Evolutionary conservation across 2,797 vertebrate genomes (phyloP).

Genomic region (Siniperca scherzeri): DNA sequence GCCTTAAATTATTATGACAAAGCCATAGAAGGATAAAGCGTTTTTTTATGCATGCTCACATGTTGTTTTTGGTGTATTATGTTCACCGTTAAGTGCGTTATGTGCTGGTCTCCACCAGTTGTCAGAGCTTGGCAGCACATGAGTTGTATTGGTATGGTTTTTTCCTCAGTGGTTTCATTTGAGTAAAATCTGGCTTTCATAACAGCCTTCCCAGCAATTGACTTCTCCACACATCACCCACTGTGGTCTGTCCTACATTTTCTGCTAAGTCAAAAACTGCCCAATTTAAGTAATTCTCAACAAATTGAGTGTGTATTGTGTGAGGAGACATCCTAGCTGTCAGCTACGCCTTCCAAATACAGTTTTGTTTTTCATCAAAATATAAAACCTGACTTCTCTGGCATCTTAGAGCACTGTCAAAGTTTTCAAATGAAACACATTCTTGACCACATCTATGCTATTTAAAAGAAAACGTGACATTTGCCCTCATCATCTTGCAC

Average conservation of each 20-base stretch:
- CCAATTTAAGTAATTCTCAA: slow-evolving; percentile 4
- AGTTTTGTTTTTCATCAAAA: background rate
- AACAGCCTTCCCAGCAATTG: slow-evolving; percentile 18
- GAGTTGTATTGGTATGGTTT: slow-evolving; percentile 9
- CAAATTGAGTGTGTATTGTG: background rate
- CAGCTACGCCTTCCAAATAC: too few species aligned
- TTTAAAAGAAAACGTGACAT: slow-evolving; percentile 22
- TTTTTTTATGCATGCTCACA: background rate
- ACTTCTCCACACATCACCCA: slow-evolving; percentile 25
- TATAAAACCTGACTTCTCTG: background rate
- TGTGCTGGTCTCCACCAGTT: background rate
- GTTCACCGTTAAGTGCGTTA: background rate
- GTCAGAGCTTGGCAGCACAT: slow-evolving; percentile 10
- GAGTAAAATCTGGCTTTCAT: slow-evolving; percentile 23
- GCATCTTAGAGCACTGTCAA: background rate
- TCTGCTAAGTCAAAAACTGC: background rate
- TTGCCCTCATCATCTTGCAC: slow-evolving; percentile 3
- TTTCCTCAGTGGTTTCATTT: slow-evolving; percentile 17
- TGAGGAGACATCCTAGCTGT: background rate
- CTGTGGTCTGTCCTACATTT: slow-evolving; percentile 24
- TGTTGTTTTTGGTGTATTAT: background rate
- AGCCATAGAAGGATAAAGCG: background rate
- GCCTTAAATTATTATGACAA: slow-evolving; percentile 10
- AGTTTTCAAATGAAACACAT: background rate
- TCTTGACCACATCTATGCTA: background rate